Evolutionary conservation across 2,113 vertebrate genomes (phyloP), one percentile per base, ranked within the genome.

Genomic region (Dinomys branickii): DNA sequence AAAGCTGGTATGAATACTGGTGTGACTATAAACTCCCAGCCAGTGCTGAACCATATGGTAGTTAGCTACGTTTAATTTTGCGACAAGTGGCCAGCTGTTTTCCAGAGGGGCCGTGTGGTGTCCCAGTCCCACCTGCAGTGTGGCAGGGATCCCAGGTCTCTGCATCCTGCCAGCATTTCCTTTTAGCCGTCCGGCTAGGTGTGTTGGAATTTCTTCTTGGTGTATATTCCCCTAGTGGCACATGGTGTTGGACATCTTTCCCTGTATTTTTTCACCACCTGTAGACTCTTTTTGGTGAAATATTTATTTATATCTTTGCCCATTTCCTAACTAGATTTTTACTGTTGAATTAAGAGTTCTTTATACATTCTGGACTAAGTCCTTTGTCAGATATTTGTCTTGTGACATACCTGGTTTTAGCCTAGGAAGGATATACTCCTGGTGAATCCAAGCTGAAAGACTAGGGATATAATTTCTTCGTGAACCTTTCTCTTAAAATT

Each of bases 141-240:
- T 12, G 50, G 11, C 63, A 19, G 9, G 1, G 10, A 0, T 5
- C 52, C 30, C 0, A 6, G 44, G 16, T 44, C 50, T 44, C n/a
- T 4, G 1, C 54, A 8, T 85, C 67, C 65, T 67, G 12, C 52
- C 22, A 20, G 65, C 65, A 10, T 47, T 59, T n/a, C 59, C 6
- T 61, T 28, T 14, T 3, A n/a, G 52, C 63, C 41, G 0, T 47
- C 24, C 78, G 69, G 54, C 33, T 1, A 10, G 91, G 17, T 38
- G 7, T 16, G 50, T 4, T 11, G 24, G 59, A 7, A 52, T 35
- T 17, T 47, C 71, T 20, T 5, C 24, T 28, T 47, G 54, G 1
- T 71, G 38, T 56, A 22, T 41, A 16, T 38, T 71, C 67, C 63
- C 24, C 26, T 20, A 1, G 33, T 9, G 7, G 19, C 50, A 16